These are phyloP conservation scores for Cotesia congregata DNA, from an alignment of 2,888 invertebrate genomes.

Conservation along the genomic window DNA sequence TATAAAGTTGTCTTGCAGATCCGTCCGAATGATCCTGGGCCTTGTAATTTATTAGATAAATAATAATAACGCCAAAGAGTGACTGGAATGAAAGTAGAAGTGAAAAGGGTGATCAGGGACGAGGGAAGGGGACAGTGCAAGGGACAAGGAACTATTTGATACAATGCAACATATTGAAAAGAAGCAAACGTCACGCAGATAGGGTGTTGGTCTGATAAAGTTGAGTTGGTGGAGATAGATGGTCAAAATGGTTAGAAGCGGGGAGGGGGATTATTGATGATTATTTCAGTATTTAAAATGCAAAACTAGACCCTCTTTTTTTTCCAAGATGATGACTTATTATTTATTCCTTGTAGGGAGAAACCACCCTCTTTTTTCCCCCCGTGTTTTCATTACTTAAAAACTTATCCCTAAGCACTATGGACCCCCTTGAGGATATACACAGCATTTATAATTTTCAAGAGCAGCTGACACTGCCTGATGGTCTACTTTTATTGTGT, in stretches of 20 bases:
- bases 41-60: conserved; percentile 42
- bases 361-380: conserved; percentile 51
- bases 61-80: not conserved
- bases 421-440: conserved; percentile 13
- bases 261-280: conserved; percentile 2
- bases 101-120: not conserved
- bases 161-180: not conserved
- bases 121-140: conserved; percentile 25
- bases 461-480: conserved; percentile 65
- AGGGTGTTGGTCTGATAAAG: conserved; percentile 30
- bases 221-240: conserved; percentile 13
- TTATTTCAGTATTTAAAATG: not conserved
- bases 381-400: conserved; percentile 12
- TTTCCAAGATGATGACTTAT: conserved; percentile 61
- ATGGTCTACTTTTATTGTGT: conserved; percentile 55
- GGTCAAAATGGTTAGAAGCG: conserved; percentile 6
- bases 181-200: conserved; percentile 12
- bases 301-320: not conserved
- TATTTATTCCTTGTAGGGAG: conserved; percentile 64
- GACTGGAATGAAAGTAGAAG: not conserved
- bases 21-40: conserved; percentile 27
- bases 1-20: not conserved
- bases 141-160: not conserved
- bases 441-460: conserved; percentile 43
- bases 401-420: conserved; percentile 4